Evolutionary conservation across 64 coral and sea anemone genomes (phyloP), one percentile per base, ranked within the genome.

Genomic region (Hydrozoanthus tunicans): DNA sequence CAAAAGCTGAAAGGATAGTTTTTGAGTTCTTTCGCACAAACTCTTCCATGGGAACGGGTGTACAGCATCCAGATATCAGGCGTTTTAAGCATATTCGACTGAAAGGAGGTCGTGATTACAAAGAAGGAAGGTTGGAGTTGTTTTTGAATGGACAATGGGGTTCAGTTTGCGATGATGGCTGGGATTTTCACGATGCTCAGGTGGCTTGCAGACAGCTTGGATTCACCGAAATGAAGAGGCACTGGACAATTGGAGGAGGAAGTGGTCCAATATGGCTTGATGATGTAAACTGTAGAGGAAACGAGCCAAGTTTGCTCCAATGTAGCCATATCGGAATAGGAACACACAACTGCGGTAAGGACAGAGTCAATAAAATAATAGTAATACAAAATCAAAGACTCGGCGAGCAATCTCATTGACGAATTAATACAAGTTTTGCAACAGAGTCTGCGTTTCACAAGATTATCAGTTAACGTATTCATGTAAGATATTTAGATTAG

Each of bases 171-270:
- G 52, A 85, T 53, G 64, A 95, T 11, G 55, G 3, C 14, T 95
- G 78, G 78, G 91, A 92, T 58, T 78, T 59, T 1, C 80, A 15
- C 14, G 86, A 95, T 79, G 77, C 94, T 4, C 70, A 92, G 59
- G 93, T 91, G 24, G 93, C 93, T 9, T 94, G 93, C 53, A 91
- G 90, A 73, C 90, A 91, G 51, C 83, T 95, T 61, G 93, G 93
- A 5, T 95, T 95, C 14, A 32, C 89, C 15, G 82, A 90, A 43
- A 83, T 77, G n/a, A 95, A 69, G 79, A 59, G 90, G 11, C 79
- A 81, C 59, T 92, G 91, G 74, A 52, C 15, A 10, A 78, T 89
- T 82, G 76, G 82, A 72, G 68, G 66, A 56, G 93, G 77, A 8
- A 51, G 12, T 58, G 85, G 84, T 5, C 77, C 91, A 1, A 56